Base-by-base conservation (phyloP, 2,888 invertebrate genomes). In the Alitta virens region DNA sequence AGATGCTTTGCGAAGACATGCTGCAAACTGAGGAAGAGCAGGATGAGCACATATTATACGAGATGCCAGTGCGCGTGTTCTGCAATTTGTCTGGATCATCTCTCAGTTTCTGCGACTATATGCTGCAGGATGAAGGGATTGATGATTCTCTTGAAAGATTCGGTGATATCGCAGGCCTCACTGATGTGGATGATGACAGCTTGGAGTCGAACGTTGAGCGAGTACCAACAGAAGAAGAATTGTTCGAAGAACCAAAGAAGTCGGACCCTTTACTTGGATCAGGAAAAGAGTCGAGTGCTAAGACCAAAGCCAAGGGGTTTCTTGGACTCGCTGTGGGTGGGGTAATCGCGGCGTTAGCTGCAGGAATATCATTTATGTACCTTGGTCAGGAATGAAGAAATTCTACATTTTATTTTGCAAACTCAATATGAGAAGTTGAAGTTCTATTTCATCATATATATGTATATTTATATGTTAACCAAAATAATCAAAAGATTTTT, bases 1-100 rank as follows among this genome's bases (percentile, higher is more conserved):
- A 93, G 74, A 90, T 95, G 86, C 92, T 94, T 77, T 94, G 92
- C 85, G 94, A 94, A 82, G 94, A 94, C 61, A 84, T 94, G 59
- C 74, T 81, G 23, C 72, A 81, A 25, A 90, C 92, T 71, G 92
- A 92, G 82, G 92, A 91, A 78, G 88, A 88, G 75, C 88, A 79
- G 58, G 75, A 90, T 76, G 87, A 88, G 70, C 88, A 90, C 56
- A 91, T 91, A 68, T 86, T 92, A 69, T 94, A 94, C 75, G 94
- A 94, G 81, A 92, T 93, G 0, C 95, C 95, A 0, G 86, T 93
- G 46, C 85, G 94, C 66, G 91, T 94, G 0, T 86, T 93, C 62
- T 90, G 92, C 21, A 86, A 87, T n/a, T 84, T 92, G 2, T 86
- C 88, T 1, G 82, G 85, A 24, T 85, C 84, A 33, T 83, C 83